Base-by-base conservation (phyloP, 1,140 invertebrate species). In the Drosophila watanabei region DNA sequence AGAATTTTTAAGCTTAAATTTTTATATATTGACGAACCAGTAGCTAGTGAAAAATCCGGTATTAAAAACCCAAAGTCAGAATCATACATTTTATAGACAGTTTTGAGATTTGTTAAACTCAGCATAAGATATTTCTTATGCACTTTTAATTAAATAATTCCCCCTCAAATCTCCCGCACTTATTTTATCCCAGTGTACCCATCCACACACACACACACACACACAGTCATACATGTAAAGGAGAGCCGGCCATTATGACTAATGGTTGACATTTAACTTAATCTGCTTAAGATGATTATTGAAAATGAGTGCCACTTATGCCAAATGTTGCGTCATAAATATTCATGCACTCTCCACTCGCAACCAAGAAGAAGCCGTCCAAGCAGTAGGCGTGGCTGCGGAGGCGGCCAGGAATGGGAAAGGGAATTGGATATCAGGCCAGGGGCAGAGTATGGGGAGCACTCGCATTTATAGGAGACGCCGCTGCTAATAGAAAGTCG, bases 251-350 rank as follows among this genome's bases (percentile, higher is more conserved):
- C 86, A 90, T 90, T 90, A 90, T 90, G 86, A 90, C 86, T 90
- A 90, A 90, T 90, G 86, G 87, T 90, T 90, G 86, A 90, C 86
- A 90, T 90, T 90, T 90, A 90, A 86, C 86, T 86, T 90, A 90
- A 90, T 90, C 86, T 90, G 86, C 86, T 90, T 90, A 90, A 90
- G 86, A 90, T 90, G 86, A 90, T 90, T 90, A 90, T 90, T 90
- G 86, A 90, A 90, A 90, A 90, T 90, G 86, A 90, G 86, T 90
- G 82, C 82, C 86, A 90, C 86, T 90, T 90, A 90, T 82, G 86
- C 86, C 86, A 86, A 90, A 90, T 90, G 86, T 90, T 90, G 82
- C 82, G 85, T 90, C 86, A 90, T 90, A 90, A 90, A 90, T 90
- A 90, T 90, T 90, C 86, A 90, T 90, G 86, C 85, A 90, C 82